A percentile compares a stretch with the other conserved stretches of the same genome.
These are phyloP conservation scores for Embiotoca jacksoni DNA, from an alignment of 2,113 vertebrate genomes.

Conservation along the genomic window DNA sequence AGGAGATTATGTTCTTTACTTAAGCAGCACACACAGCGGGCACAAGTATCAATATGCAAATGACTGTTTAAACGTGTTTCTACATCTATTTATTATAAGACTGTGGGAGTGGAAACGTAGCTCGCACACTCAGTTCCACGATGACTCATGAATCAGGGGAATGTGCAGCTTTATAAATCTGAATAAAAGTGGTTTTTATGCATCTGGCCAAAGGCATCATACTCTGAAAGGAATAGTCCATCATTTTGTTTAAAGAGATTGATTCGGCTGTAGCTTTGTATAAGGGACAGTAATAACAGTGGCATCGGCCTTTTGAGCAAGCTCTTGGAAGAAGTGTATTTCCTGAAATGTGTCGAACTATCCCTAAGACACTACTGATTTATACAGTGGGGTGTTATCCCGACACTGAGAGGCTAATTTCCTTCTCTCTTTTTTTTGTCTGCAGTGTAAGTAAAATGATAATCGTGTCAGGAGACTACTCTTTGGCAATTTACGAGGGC, in stretches of 20 bases:
- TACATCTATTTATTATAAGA: not conserved
- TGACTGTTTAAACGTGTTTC: not conserved
- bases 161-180: not conserved
- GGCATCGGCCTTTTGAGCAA: no score
- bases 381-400: no score
- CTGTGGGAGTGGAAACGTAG: not conserved
- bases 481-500: constrained; percentile 83
- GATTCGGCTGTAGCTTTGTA: not conserved
- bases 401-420: no score
- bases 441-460: constrained; percentile 78
- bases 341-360: no score
- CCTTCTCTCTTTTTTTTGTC: not conserved
- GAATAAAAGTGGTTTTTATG: not conserved
- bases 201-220: not conserved
- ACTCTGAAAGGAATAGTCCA: not conserved
- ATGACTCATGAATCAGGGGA: not conserved
- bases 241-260: no score
- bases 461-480: constrained; percentile 86
- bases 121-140: not conserved
- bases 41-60: not conserved
- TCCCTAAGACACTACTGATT: no score
- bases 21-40: no score
- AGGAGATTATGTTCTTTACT: no score
- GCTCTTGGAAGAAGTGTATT: no score
- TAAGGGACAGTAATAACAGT: no score